These are phyloP conservation scores for Adrianichthys oophorus DNA, from an alignment of 2,797 vertebrate genomes.

Conservation along the genomic window DNA sequence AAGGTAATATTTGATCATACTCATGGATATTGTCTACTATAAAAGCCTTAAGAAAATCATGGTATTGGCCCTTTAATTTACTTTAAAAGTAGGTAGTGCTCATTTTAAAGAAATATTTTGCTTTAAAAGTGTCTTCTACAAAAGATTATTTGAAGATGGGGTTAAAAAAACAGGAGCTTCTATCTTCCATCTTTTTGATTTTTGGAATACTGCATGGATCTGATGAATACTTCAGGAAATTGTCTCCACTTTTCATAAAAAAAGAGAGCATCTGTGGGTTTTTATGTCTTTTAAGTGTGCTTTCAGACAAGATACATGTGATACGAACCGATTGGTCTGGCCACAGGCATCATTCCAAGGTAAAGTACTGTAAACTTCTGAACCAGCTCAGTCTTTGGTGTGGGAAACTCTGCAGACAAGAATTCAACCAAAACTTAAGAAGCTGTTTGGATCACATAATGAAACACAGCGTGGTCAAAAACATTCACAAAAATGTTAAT, in stretches of 20 bases:
- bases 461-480: not conserved
- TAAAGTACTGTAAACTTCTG: slow-evolving; percentile 97
- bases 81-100: no score
- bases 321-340: slow-evolving; percentile 87
- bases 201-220: no score
- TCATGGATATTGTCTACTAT: no score
- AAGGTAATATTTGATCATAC: no score
- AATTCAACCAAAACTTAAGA: slow-evolving; percentile 35
- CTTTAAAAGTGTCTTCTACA: no score
- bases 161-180: no score
- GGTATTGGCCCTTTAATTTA: no score
- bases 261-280: not conserved
- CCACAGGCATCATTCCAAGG: slow-evolving; percentile 90
- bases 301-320: not conserved
- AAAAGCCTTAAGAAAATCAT: no score
- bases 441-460: not conserved
- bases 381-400: slow-evolving; percentile 97
- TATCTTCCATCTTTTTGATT: no score
- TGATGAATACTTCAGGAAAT: no score
- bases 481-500: not conserved
- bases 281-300: not conserved
- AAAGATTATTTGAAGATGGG: no score
- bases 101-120: no score
- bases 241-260: not conserved
- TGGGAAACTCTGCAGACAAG: slow-evolving; percentile 93